Percentiles rank a stretch among this genome's conserved stretches.
phyloP scores from a whole-genome alignment of 2,113 vertebrate genomes.

The Hemiprocne comata region DNA sequence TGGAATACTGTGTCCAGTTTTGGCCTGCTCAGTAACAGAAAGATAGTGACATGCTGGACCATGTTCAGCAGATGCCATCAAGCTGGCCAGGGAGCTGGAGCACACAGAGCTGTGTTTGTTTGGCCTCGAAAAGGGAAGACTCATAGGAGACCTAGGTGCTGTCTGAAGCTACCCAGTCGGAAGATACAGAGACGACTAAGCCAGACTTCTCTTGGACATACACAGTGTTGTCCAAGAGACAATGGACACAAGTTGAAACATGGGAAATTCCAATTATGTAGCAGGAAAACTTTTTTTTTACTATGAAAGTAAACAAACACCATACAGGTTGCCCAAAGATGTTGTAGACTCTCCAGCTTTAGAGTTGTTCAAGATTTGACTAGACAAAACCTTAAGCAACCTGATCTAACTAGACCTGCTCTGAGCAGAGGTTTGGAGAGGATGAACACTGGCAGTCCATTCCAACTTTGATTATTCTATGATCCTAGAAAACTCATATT shows the following conservation, averaged over 20 bases:
- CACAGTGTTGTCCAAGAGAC: not conserved
- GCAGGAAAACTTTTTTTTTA: not conserved
- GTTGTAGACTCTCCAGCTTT: not conserved
- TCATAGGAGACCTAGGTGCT: not conserved
- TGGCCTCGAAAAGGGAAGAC: not conserved
- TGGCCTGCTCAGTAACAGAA: not conserved
- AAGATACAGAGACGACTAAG: not conserved
- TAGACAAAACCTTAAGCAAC: not conserved
- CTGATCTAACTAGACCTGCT: not conserved
- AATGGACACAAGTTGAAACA: not conserved
- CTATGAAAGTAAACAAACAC: not conserved
- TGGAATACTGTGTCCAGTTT: not conserved
- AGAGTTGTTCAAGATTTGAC: not conserved
- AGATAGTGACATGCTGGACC: not conserved
- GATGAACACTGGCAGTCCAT: too few species aligned
- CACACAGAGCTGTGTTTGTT: not conserved
- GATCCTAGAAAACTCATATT: not conserved
- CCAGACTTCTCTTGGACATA: not conserved
- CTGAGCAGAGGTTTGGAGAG: too few species aligned
- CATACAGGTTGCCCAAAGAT: not conserved
- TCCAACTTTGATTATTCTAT: too few species aligned
- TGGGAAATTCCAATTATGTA: too few species aligned
- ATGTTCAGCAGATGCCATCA: not conserved
- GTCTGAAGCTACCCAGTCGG: not conserved
- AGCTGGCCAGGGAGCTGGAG: not conserved